Percentiles rank a stretch among this genome's conserved stretches.
phyloP scores from a whole-genome alignment of 2,888 invertebrate species.

The Tenthredo scrophulariae region DNA sequence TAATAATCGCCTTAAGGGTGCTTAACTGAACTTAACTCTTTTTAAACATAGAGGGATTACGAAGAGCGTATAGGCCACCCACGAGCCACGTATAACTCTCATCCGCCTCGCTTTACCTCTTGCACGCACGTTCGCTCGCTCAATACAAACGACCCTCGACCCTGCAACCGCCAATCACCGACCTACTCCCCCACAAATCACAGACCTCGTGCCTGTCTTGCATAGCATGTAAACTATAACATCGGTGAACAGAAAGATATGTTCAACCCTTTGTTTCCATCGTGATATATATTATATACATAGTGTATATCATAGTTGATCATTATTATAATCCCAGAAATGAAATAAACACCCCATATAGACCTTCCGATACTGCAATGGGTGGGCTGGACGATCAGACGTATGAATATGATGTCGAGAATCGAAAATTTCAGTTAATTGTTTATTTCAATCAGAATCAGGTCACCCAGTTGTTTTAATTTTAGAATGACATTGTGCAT shows the following conservation, averaged over 20 bases:
- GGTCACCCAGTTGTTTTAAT: constrained; percentile 38
- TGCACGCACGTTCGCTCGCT: constrained; percentile 60
- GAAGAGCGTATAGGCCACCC: neutral
- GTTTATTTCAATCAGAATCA: constrained; percentile 14
- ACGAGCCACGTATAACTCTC: constrained; percentile 17
- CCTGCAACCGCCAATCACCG: constrained; percentile 53
- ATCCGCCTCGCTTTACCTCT: constrained; percentile 58
- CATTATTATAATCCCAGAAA: neutral
- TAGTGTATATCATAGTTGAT: neutral
- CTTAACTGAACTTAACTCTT: neutral
- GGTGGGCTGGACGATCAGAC: neutral
- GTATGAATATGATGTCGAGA: neutral
- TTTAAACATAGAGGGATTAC: neutral
- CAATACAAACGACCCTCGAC: constrained; percentile 52
- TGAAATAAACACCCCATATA: neutral
- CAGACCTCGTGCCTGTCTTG: constrained; percentile 43
- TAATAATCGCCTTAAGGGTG: neutral
- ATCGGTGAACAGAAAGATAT: neutral
- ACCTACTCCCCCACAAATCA: constrained; percentile 50
- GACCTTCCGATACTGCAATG: neutral
- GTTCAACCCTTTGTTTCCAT: neutral
- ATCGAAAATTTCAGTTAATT: neutral
- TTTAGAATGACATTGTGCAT: constrained; percentile 32
- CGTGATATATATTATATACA: neutral
- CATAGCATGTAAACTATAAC: constrained; percentile 11